These are phyloP conservation scores for Cylindroiulus punctatus DNA, from an alignment of 2,888 invertebrate species.

Conservation along the genomic window DNA sequence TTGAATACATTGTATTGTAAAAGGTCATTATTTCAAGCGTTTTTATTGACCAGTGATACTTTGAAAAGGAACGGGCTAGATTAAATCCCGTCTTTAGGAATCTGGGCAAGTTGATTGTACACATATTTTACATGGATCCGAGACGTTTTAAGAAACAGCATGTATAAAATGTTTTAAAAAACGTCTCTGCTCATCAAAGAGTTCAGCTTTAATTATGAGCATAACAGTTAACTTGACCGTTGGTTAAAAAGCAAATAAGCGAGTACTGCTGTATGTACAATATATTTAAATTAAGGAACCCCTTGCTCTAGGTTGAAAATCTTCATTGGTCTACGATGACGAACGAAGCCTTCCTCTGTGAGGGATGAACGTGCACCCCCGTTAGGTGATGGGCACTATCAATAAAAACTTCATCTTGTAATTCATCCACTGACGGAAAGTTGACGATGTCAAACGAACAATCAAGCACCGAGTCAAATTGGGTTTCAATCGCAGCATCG, in stretches of 20 bases:
- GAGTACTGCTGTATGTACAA: constrained; percentile 16
- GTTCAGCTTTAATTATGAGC: background rate
- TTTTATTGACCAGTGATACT: background rate
- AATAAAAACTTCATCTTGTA: background rate
- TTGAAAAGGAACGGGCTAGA: background rate
- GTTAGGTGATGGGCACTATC: background rate
- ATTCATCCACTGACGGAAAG: background rate
- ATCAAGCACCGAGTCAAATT: constrained; percentile 47
- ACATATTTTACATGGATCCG: background rate
- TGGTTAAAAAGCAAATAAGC: background rate
- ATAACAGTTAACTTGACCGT: constrained; percentile 40
- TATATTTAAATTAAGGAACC: background rate
- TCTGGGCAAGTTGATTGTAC: background rate
- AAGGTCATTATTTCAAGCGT: background rate
- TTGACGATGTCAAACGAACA: constrained; percentile 7
- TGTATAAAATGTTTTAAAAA: background rate
- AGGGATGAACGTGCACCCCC: background rate
- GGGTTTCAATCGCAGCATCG: background rate
- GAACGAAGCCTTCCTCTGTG: background rate
- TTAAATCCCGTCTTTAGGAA: background rate
- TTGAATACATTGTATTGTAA: background rate
- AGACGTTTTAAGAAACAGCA: background rate
- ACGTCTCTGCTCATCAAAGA: background rate
- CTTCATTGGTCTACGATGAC: background rate
- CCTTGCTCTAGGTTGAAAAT: background rate